These are phyloP conservation scores for Muscicapa comitata DNA, from an alignment of 2,797 vertebrate genomes.

Conservation along the genomic window DNA sequence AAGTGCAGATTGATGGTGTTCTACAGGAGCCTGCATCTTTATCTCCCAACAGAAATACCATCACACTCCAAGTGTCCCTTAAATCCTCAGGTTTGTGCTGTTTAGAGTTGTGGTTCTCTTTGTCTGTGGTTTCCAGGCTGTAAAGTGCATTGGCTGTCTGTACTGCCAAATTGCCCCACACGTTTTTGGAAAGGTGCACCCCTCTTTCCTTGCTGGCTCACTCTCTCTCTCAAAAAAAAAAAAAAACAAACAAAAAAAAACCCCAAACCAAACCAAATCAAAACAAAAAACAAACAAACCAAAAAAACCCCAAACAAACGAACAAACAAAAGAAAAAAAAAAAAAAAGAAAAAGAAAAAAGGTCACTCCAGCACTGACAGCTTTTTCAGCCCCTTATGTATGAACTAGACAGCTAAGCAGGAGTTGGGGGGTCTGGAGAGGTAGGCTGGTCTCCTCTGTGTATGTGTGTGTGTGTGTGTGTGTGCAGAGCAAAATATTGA, in stretches of 20 bases:
- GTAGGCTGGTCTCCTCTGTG: neutral
- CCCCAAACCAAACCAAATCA: no score
- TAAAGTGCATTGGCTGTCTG: neutral
- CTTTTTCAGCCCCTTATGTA: neutral
- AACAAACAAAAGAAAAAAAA: no score
- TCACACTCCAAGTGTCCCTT: neutral
- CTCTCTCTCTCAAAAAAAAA: no score
- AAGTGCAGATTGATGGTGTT: neutral
- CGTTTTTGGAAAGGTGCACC: fast-evolving
- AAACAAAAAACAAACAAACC: no score
- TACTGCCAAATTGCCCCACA: fast-evolving
- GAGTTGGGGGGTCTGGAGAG: neutral
- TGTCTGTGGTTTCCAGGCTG: neutral
- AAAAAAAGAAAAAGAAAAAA: no score
- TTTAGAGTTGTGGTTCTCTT: neutral
- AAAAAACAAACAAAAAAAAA: no score
- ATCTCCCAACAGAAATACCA: neutral
- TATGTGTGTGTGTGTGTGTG: fast-evolving
- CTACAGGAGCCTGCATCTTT: neutral
- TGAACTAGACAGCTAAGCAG: neutral
- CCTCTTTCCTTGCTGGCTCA: neutral
- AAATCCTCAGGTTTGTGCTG: neutral
- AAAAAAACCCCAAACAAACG: no score
- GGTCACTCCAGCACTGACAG: neutral
- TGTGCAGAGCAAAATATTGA: neutral